phyloP scores from a whole-genome alignment of 2,888 invertebrate genomes.

The Himalopsyche japonica region DNA sequence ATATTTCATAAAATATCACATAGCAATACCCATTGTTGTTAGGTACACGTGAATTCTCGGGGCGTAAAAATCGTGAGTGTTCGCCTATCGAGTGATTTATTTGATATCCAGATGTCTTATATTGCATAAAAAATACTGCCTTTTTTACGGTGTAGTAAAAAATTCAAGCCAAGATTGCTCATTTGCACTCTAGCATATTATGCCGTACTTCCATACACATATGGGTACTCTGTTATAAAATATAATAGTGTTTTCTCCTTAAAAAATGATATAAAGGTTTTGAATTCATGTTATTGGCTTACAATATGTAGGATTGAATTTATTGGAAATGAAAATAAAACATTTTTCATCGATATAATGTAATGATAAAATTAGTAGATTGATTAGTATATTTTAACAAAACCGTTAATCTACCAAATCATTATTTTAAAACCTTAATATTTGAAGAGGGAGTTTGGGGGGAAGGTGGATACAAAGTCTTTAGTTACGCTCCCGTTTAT shows the following conservation, averaged over 20 bases:
- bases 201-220: background rate
- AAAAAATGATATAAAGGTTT: no score
- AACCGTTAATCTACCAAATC: no score
- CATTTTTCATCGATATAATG: no score
- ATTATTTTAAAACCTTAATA: no score
- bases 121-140: background rate
- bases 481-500: no score
- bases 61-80: background rate
- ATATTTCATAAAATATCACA: background rate
- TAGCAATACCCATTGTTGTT: background rate
- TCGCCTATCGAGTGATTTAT: background rate
- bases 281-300: no score
- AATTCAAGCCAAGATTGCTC: background rate
- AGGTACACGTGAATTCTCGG: background rate
- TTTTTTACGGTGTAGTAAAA: background rate
- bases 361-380: no score
- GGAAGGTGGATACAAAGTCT: no score
- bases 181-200: background rate
- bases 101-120: background rate
- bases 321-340: no score
- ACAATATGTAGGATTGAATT: no score
- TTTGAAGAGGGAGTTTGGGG: no score
- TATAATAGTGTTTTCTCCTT: background rate
- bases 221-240: background rate
- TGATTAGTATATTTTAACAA: no score